These are phyloP conservation scores for Amyelois transitella DNA, from an alignment of 1,140 invertebrate genomes.

Conservation along the genomic window DNA sequence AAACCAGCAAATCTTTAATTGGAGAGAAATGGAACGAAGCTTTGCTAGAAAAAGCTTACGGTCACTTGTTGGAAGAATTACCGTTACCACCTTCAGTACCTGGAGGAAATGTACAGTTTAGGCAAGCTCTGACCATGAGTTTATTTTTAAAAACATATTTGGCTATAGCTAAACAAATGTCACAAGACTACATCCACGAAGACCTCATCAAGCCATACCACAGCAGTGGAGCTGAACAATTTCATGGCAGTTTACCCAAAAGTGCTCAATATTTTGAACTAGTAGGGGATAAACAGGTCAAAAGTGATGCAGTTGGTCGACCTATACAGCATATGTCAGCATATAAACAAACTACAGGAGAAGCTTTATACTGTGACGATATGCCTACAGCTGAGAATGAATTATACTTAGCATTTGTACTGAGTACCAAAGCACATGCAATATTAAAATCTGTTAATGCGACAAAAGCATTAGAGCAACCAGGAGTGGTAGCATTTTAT, in stretches of 20 bases:
- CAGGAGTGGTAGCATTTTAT: slow-evolving; percentile 87
- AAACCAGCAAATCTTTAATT: slow-evolving; percentile 79
- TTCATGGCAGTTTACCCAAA: slow-evolving; percentile 79
- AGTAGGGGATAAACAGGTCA: slow-evolving; percentile 77
- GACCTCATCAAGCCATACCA: slow-evolving; percentile 66
- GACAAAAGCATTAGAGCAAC: slow-evolving; percentile 79
- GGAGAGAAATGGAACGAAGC: slow-evolving; percentile 85
- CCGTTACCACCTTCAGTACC: slow-evolving; percentile 87
- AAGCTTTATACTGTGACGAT: slow-evolving; percentile 95
- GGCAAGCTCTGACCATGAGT: slow-evolving; percentile 86
- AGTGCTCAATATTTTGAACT: slow-evolving; percentile 90
- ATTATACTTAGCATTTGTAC: slow-evolving; percentile 86
- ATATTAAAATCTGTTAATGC: slow-evolving; percentile 85
- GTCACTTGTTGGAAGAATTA: slow-evolving; percentile 83
- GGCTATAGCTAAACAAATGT: slow-evolving; percentile 78
- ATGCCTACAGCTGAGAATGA: slow-evolving; percentile 85
- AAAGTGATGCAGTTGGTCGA: slow-evolving; percentile 85
- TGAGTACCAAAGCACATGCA: slow-evolving; percentile 89
- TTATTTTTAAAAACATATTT: slow-evolving; percentile 95
- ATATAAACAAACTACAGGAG: slow-evolving; percentile 92
- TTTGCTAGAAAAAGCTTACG: slow-evolving; percentile 81
- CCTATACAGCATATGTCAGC: slow-evolving; percentile 90
- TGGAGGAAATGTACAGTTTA: slow-evolving; percentile 92
- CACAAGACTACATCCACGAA: slow-evolving; percentile 61
- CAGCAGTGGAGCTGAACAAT: slow-evolving; percentile 77